These are phyloP conservation scores for Epiblema foenella DNA, from an alignment of 2,888 invertebrate genomes.

Conservation along the genomic window DNA sequence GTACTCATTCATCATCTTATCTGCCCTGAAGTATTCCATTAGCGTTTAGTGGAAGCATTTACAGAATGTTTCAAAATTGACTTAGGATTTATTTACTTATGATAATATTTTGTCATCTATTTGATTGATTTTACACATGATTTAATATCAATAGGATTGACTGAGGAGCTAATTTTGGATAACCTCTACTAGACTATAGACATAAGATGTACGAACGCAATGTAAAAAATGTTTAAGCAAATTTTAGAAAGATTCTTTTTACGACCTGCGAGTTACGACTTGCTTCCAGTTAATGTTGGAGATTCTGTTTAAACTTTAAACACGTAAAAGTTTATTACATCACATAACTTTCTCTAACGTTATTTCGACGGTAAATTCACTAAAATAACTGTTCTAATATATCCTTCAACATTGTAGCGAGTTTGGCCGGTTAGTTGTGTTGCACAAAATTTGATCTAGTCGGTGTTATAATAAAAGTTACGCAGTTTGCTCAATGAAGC, in stretches of 20 bases:
- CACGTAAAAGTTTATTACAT: conserved; percentile 61
- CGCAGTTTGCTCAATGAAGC: conserved; percentile 39
- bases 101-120: conserved; percentile 32
- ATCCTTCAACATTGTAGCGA: conserved; percentile 17
- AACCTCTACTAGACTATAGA: background rate
- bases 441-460: conserved; percentile 32
- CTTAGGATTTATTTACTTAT: conserved; percentile 35
- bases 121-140: conserved; percentile 27
- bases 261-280: conserved; percentile 50
- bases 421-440: conserved; percentile 11
- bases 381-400: conserved; percentile 27
- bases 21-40: conserved; percentile 41
- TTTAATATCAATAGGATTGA: conserved; percentile 5
- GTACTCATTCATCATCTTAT: conserved; percentile 42
- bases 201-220: background rate
- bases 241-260: conserved; percentile 46
- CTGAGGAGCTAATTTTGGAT: background rate
- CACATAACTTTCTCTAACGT: conserved; percentile 58
- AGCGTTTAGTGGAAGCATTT: conserved; percentile 32
- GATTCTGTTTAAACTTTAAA: conserved; percentile 57
- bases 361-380: conserved; percentile 48
- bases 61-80: conserved; percentile 40
- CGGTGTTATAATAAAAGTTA: conserved; percentile 38
- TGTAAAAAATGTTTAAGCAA: background rate
- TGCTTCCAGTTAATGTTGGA: conserved; percentile 51